Evolutionary conservation across 2,797 vertebrate genomes (phyloP).

Genomic region (Ptychobarbus kaznakovi): DNA sequence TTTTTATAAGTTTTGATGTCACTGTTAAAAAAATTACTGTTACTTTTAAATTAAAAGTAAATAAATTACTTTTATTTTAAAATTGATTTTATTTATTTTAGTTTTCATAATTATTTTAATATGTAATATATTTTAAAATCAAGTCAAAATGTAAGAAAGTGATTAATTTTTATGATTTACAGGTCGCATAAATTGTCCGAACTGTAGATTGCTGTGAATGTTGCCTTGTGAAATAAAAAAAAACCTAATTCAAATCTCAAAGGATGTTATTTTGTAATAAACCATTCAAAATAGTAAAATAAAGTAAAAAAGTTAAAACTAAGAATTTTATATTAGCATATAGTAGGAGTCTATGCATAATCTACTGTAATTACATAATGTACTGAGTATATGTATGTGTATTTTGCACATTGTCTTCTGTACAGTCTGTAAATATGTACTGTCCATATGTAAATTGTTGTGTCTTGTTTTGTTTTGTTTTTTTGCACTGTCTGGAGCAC

Average conservation of each 20-base stretch:
- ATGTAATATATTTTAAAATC: background rate
- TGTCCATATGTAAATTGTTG: too few relatives aligned
- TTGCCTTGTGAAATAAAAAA: background rate
- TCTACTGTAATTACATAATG: too few relatives aligned
- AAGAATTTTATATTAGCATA: background rate
- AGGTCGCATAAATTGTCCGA: background rate
- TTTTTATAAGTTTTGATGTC: background rate
- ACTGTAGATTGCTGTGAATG: background rate
- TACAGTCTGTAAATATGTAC: too few relatives aligned
- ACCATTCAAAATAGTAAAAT: background rate
- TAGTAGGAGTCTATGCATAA: background rate
- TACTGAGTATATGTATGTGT: too few relatives aligned
- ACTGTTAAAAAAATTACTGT: background rate
- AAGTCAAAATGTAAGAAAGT: background rate
- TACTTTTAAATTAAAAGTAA: too few relatives aligned
- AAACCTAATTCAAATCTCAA: background rate
- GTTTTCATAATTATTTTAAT: background rate
- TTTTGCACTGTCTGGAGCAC: too few relatives aligned
- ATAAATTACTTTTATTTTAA: background rate
- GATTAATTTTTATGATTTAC: background rate
- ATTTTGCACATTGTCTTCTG: too few relatives aligned
- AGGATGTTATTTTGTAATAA: background rate
- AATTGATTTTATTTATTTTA: background rate
- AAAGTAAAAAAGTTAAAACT: background rate
- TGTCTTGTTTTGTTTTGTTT: too few relatives aligned